Percentiles rank a stretch among this genome's conserved stretches.
phyloP scores from a whole-genome alignment of 2,888 invertebrate genomes.

The Standfussiana lucernea region DNA sequence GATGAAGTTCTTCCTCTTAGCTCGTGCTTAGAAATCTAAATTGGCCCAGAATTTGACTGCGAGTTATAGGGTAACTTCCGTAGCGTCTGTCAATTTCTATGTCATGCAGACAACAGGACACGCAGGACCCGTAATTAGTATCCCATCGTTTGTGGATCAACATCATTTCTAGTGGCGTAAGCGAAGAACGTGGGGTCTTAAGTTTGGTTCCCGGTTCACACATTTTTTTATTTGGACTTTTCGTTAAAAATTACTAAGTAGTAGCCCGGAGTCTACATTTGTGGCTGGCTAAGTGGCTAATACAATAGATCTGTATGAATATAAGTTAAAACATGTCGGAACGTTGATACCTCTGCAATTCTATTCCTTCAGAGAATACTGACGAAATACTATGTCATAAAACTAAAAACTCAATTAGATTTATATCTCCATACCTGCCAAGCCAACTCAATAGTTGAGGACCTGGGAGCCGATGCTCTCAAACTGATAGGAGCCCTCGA shows the following conservation, averaged over 20 bases:
- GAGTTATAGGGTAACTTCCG: not conserved
- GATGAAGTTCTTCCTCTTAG: not conserved
- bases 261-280: not conserved
- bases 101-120: not conserved
- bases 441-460: constrained; percentile 84
- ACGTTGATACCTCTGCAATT: not conserved
- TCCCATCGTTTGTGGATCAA: not conserved
- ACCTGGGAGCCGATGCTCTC: constrained; percentile 83
- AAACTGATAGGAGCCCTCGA: constrained; percentile 84
- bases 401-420: not conserved
- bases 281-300: not conserved
- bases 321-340: not conserved
- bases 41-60: not conserved
- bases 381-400: not conserved
- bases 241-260: not conserved
- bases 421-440: constrained; percentile 81
- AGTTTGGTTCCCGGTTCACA: not conserved
- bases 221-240: not conserved
- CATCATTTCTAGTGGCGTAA: not conserved
- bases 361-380: not conserved
- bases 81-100: not conserved
- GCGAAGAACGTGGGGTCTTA: not conserved
- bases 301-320: not conserved
- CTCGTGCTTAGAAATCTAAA: not conserved
- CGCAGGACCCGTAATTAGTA: not conserved